Evolutionary conservation across 2,113 vertebrate genomes (phyloP).

Genomic region (Onychorhynchus coronatus): DNA sequence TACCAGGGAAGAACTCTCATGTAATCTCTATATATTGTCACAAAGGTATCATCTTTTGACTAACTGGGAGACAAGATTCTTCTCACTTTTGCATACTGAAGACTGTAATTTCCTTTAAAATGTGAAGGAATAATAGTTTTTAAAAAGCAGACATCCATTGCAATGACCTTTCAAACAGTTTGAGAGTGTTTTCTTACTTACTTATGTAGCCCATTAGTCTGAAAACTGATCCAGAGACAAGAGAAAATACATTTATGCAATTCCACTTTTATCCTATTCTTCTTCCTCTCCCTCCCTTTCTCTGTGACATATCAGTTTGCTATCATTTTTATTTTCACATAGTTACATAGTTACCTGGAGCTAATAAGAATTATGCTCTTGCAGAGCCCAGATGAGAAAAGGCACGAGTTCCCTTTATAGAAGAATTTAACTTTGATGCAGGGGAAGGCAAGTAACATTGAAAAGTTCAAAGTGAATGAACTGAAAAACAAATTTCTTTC

Average conservation of each 20-base stretch:
- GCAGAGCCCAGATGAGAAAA: neutral
- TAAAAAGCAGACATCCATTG: neutral
- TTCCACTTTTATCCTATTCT: neutral
- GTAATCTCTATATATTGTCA: neutral
- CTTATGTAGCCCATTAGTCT: neutral
- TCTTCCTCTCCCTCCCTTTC: neutral
- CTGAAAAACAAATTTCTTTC: conserved; percentile 42
- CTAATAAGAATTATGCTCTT: neutral
- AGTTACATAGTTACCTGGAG: neutral
- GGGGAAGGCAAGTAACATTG: neutral
- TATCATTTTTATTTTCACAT: neutral
- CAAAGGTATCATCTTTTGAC: neutral
- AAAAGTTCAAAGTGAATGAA: conserved; percentile 24
- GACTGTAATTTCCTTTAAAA: neutral
- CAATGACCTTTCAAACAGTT: neutral
- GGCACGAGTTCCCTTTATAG: neutral
- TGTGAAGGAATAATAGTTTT: neutral
- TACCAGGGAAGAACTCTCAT: neutral
- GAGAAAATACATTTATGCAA: neutral
- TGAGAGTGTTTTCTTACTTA: neutral
- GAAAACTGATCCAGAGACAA: neutral
- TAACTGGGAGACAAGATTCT: neutral
- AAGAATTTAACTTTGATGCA: neutral
- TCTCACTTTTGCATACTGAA: neutral
- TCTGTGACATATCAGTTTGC: neutral